These are phyloP conservation scores for Castor canadensis DNA, from an alignment of 2,113 vertebrate species.

Conservation along the genomic window DNA sequence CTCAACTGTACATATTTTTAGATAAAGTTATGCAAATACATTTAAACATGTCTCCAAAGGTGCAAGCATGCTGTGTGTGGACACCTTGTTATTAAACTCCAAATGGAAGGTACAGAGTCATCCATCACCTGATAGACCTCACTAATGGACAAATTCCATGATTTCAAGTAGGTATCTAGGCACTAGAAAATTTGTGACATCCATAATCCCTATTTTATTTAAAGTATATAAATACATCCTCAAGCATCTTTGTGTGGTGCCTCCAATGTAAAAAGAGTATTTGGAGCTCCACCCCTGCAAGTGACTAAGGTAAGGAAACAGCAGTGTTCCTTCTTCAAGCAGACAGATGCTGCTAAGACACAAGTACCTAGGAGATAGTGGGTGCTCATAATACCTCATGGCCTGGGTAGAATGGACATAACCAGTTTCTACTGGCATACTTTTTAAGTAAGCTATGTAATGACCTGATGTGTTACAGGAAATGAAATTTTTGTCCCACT, in stretches of 20 bases:
- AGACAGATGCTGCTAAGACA: neutral
- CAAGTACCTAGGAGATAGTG: neutral
- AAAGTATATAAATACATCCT: neutral
- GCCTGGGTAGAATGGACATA: neutral
- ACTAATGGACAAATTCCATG: neutral
- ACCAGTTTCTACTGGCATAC: neutral
- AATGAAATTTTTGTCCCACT: neutral
- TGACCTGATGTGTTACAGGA: neutral
- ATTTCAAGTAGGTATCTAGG: neutral
- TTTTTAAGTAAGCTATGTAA: neutral
- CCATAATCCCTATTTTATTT: neutral
- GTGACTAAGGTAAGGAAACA: neutral
- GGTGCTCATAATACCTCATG: neutral
- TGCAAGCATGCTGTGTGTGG: neutral
- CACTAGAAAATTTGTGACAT: neutral
- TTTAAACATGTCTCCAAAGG: neutral
- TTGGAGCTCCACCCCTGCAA: neutral
- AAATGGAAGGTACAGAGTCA: neutral
- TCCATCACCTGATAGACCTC: too few relatives aligned
- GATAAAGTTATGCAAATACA: neutral
- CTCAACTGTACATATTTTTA: neutral
- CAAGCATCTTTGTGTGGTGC: neutral
- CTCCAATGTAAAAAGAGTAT: neutral
- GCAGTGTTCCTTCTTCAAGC: neutral
- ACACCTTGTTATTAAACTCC: neutral